Conservation (phyloP, 2,797 vertebrate species). For the Pampus argenteus region DNA sequence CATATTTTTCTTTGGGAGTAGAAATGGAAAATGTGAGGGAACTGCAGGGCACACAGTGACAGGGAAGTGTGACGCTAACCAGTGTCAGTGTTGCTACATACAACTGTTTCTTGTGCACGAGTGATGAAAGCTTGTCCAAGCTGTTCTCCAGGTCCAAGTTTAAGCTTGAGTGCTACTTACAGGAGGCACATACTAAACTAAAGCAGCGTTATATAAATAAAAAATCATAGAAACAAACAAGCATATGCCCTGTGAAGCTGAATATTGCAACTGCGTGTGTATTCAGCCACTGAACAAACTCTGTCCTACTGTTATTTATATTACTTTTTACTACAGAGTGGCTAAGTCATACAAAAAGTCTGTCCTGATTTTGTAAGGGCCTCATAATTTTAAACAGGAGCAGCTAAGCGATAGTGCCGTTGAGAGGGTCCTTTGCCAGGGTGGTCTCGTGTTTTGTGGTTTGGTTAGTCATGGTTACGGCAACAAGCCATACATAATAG, state of each 20-base stretch:
- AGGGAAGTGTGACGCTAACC: slow-evolving; percentile 25
- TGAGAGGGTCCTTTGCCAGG: slow-evolving; percentile 38
- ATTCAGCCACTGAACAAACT: slow-evolving; percentile 47
- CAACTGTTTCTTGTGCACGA: slow-evolving; percentile 19
- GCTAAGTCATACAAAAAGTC: slow-evolving; percentile 47
- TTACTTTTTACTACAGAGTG: too few species aligned
- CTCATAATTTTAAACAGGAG: slow-evolving; percentile 60
- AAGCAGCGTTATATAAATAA: slow-evolving; percentile 41
- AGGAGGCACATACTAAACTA: slow-evolving; percentile 15
- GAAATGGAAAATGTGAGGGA: slow-evolving; percentile 39
- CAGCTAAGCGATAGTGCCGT: slow-evolving; percentile 42
- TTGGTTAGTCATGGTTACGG: slow-evolving; percentile 26
- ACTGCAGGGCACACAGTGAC: slow-evolving; percentile 24
- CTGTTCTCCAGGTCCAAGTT: slow-evolving; percentile 23
- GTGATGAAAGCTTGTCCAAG: slow-evolving; percentile 14
- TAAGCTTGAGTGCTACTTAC: slow-evolving; percentile 21
- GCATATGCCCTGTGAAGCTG: slow-evolving; percentile 21
- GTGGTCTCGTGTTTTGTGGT: slow-evolving; percentile 29
- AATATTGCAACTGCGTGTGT: slow-evolving; percentile 22
- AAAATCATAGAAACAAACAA: slow-evolving; percentile 51
- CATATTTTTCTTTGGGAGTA: slow-evolving; percentile 55
- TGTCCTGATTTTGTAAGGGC: slow-evolving; percentile 46
- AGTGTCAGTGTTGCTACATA: slow-evolving; percentile 11
- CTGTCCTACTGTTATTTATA: too few species aligned
- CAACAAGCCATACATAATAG: slow-evolving; percentile 37